Evolutionary conservation across 2,113 vertebrate species (phyloP).

Genomic region (Tyrannus savana): DNA sequence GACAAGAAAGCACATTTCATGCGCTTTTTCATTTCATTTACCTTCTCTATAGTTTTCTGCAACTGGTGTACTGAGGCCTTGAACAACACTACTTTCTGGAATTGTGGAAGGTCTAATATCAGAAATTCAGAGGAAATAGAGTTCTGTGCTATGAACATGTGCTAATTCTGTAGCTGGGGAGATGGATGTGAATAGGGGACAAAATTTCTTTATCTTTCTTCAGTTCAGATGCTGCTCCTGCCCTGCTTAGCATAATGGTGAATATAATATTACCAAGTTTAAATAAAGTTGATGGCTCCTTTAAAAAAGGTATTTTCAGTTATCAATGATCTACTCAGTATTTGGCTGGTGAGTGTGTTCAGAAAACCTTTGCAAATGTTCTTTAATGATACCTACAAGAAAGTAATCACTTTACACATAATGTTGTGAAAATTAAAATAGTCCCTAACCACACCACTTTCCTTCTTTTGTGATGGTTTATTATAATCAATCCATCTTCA

Average conservation of each 20-base stretch:
- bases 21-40: too few species aligned
- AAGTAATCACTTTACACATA: not conserved
- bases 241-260: not conserved
- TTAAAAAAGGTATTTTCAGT: not conserved
- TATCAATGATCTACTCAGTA: not conserved
- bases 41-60: not conserved
- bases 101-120: not conserved
- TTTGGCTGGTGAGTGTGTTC: not conserved
- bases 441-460: not conserved
- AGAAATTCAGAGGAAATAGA: not conserved
- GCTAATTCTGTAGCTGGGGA: not conserved
- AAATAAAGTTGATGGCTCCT: not conserved
- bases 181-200: not conserved
- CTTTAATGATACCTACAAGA: not conserved
- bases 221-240: not conserved
- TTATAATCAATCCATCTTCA: not conserved
- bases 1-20: not conserved
- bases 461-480: not conserved
- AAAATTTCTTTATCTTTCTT: not conserved
- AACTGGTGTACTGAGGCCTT: not conserved
- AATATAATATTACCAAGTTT: not conserved
- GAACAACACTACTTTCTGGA: not conserved
- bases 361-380: not conserved
- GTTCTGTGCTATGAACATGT: not conserved
- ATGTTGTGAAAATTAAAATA: not conserved